phyloP scores from a whole-genome alignment of 2,113 vertebrate species.

The Corvus hawaiiensis region DNA sequence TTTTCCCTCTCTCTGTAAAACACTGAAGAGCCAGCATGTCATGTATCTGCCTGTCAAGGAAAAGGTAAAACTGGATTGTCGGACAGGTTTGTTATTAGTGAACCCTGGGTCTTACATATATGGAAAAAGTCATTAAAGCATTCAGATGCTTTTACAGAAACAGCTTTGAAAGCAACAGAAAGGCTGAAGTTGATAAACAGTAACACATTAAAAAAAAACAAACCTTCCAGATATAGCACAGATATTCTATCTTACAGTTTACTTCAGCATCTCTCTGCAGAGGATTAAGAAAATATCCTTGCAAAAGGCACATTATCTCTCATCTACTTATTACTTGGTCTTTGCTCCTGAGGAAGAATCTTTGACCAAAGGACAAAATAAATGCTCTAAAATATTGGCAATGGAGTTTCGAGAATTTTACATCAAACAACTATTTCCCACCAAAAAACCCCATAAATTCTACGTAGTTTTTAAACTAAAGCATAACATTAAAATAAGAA shows the following conservation, averaged over 20 bases:
- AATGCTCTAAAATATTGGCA: neutral
- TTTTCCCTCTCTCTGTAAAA: neutral
- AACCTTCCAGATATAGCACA: neutral
- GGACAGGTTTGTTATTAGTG: neutral
- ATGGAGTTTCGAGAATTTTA: neutral
- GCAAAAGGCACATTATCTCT: neutral
- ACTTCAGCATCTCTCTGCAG: neutral
- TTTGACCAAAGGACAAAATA: neutral
- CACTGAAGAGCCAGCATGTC: neutral
- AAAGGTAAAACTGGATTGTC: neutral
- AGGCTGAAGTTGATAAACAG: neutral
- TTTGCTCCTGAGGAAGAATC: neutral
- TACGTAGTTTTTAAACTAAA: neutral
- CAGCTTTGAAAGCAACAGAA: neutral
- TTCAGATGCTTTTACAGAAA: neutral
- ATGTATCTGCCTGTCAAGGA: neutral
- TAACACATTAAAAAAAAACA: neutral
- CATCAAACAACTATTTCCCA: neutral
- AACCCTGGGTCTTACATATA: neutral
- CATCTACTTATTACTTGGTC: neutral
- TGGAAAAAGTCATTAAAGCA: neutral
- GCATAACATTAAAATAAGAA: neutral
- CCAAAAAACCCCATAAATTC: rapidly evolving
- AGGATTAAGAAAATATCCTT: neutral
- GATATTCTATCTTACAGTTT: neutral